These are phyloP conservation scores for Rutpela maculata DNA, from an alignment of 2,888 invertebrate species.

Conservation along the genomic window DNA sequence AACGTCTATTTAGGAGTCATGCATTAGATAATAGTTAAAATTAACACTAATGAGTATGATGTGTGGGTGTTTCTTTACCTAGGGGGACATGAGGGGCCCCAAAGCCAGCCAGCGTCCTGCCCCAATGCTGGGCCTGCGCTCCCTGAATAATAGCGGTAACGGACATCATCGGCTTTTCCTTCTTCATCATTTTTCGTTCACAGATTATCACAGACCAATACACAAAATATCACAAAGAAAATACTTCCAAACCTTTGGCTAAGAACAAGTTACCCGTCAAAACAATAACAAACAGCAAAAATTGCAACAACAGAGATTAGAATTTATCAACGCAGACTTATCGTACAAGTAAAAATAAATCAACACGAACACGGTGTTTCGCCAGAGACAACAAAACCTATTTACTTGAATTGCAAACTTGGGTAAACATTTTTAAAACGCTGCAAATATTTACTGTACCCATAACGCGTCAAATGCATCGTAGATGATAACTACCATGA, in stretches of 20 bases:
- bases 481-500: slow-evolving; percentile 22
- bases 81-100: slow-evolving; percentile 68
- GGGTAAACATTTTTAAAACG: slow-evolving; percentile 42
- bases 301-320: slow-evolving; percentile 43
- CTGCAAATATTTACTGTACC: slow-evolving; percentile 42
- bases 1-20: neutral
- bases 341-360: slow-evolving; percentile 29
- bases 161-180: slow-evolving; percentile 91
- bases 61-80: slow-evolving; percentile 59
- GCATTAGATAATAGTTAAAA: slow-evolving; percentile 28
- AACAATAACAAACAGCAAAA: slow-evolving; percentile 47
- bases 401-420: slow-evolving; percentile 32
- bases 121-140: slow-evolving; percentile 80
- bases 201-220: slow-evolving; percentile 57
- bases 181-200: slow-evolving; percentile 82
- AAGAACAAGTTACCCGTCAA: slow-evolving; percentile 46
- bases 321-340: slow-evolving; percentile 41
- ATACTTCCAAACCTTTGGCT: slow-evolving; percentile 45
- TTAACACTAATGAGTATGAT: slow-evolving; percentile 12
- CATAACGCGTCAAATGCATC: slow-evolving; percentile 31
- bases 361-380: slow-evolving; percentile 12
- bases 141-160: slow-evolving; percentile 88
- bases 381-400: slow-evolving; percentile 35
- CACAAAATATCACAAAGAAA: slow-evolving; percentile 42
- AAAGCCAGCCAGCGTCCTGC: slow-evolving; percentile 76